A percentile compares a stretch with the other conserved stretches of the same genome.
phyloP scores from a whole-genome alignment of 2,113 vertebrate species.

The Notiomystis cincta region DNA sequence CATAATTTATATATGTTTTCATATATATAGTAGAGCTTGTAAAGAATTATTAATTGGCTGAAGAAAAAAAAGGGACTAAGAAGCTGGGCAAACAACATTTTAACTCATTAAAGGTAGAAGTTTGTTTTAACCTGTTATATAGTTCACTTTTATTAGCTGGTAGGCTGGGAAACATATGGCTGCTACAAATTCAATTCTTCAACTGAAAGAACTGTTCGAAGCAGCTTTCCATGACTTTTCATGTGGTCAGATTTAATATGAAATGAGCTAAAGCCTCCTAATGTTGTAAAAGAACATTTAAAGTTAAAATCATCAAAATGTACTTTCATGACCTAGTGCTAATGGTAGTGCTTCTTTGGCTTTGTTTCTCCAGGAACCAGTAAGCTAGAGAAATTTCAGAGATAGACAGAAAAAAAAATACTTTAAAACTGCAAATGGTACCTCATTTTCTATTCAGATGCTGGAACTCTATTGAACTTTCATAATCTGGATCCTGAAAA shows the following conservation, averaged over 20 bases:
- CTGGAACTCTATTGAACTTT: neutral
- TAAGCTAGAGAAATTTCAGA: neutral
- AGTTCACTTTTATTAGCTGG: neutral
- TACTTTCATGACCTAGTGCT: neutral
- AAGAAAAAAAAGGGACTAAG: neutral
- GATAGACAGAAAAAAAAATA: neutral
- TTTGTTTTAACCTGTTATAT: neutral
- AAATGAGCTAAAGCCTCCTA: neutral
- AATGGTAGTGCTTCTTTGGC: neutral
- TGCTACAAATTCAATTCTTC: neutral
- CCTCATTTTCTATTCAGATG: neutral
- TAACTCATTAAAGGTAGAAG: neutral
- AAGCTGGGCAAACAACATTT: neutral
- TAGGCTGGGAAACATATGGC: neutral
- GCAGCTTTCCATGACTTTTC: neutral
- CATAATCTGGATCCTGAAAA: neutral
- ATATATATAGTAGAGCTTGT: neutral
- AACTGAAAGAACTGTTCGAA: neutral
- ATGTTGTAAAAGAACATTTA: neutral
- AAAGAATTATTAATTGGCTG: neutral
- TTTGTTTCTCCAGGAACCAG: neutral
- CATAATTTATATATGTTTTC: neutral
- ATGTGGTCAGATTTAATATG: neutral
- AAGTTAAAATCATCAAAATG: neutral
- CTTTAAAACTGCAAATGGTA: neutral